These are phyloP conservation scores for Rapana venosa DNA, from an alignment of 2,888 invertebrate species.

Conservation along the genomic window DNA sequence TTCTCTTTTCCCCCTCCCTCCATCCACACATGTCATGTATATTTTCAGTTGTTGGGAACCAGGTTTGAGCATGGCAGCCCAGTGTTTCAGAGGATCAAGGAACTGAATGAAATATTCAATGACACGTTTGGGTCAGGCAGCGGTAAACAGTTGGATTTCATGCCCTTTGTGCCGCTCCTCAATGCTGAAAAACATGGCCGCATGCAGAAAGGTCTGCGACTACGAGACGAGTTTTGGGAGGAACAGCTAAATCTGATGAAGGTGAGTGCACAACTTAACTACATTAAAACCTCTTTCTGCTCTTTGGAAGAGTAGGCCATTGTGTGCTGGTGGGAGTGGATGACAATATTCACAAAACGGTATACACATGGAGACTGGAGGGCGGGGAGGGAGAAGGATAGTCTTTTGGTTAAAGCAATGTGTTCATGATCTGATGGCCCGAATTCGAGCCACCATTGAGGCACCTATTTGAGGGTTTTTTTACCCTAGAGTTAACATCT, in stretches of 20 bases:
- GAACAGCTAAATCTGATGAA: conserved; percentile 45
- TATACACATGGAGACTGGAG: too few species aligned
- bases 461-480: too few species aligned
- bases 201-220: conserved; percentile 58
- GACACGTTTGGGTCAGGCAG: conserved; percentile 66
- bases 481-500: too few species aligned
- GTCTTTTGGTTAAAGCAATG: too few species aligned
- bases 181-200: conserved; percentile 48
- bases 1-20: too few species aligned
- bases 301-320: too few species aligned
- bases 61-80: conserved; percentile 52
- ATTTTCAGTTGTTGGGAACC: conserved; percentile 60
- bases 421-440: too few species aligned
- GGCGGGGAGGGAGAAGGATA: too few species aligned
- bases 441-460: too few species aligned
- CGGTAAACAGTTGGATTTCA: conserved; percentile 64
- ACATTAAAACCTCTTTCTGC: too few species aligned
- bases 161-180: conserved; percentile 65
- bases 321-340: too few species aligned
- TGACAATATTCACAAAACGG: too few species aligned
- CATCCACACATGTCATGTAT: background rate
- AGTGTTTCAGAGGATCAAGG: conserved; percentile 55
- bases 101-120: conserved; percentile 63
- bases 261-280: conserved; percentile 28
- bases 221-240: conserved; percentile 64